A percentile compares a stretch with the other conserved stretches of the same genome.
Conservation (phyloP, 2,797 vertebrate species). For the Petrocephalus schoutedeni region DNA sequence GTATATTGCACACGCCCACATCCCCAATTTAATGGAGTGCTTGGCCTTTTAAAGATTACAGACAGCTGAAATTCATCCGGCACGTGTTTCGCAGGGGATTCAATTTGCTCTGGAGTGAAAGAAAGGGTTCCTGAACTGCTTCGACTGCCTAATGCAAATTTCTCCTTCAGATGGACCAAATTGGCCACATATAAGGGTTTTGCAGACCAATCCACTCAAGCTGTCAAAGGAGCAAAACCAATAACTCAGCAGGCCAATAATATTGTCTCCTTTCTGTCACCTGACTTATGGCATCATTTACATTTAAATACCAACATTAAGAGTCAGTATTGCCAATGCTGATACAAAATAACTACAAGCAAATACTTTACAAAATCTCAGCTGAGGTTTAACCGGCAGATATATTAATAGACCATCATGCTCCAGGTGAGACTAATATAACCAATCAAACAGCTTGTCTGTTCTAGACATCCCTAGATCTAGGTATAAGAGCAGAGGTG, state of each 20-base stretch:
- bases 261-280: neutral
- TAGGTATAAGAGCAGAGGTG: neutral
- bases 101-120: neutral
- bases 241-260: neutral
- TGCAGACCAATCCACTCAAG: neutral
- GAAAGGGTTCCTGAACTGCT: neutral
- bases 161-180: neutral
- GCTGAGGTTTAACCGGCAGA: neutral
- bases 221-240: neutral
- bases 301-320: constrained; percentile 2
- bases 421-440: neutral
- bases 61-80: neutral
- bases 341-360: neutral
- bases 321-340: neutral
- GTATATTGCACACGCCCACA: neutral
- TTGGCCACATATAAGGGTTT: neutral
- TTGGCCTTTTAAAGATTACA: neutral
- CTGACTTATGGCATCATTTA: neutral
- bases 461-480: neutral
- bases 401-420: neutral
- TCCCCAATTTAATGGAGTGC: neutral
- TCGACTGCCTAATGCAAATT: neutral
- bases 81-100: neutral
- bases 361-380: neutral
- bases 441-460: neutral